Conservation (phyloP, 2,888 invertebrate genomes). For the Dilophus febrilis region DNA sequence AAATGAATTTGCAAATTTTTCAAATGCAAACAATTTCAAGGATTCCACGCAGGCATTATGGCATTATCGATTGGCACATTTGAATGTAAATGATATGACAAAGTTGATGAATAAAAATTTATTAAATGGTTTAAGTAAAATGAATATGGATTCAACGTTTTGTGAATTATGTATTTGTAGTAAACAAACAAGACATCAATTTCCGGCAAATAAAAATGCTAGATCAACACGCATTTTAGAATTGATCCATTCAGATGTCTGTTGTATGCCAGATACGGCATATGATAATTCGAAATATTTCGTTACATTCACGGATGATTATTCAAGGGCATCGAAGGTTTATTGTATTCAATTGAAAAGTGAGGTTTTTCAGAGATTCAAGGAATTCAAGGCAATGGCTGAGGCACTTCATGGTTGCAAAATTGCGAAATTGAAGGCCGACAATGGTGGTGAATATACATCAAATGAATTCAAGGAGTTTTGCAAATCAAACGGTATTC, state of each 20-base stretch:
- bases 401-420: not conserved
- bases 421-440: conserved; percentile 1
- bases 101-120: not conserved
- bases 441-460: conserved; percentile 6
- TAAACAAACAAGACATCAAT: conserved; percentile 2
- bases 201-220: not conserved
- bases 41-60: too few species aligned
- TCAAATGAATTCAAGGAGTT: conserved; percentile 1
- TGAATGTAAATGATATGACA: not conserved
- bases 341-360: not conserved
- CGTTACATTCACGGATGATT: conserved; percentile 2
- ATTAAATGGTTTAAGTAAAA: not conserved
- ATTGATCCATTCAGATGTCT: conserved; percentile 1
- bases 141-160: not conserved
- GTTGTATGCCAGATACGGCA: not conserved
- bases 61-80: too few species aligned
- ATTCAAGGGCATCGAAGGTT: not conserved
- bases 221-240: conserved; percentile 2
- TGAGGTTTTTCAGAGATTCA: conserved; percentile 3
- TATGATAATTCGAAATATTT: not conserved
- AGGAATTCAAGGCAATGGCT: not conserved
- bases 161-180: conserved; percentile 3
- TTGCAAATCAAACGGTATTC: conserved; percentile 1
- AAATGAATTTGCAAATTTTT: too few species aligned
- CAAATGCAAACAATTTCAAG: too few species aligned